Base-by-base conservation (phyloP, 2,888 invertebrate species). In the Hemithea aestivaria region DNA sequence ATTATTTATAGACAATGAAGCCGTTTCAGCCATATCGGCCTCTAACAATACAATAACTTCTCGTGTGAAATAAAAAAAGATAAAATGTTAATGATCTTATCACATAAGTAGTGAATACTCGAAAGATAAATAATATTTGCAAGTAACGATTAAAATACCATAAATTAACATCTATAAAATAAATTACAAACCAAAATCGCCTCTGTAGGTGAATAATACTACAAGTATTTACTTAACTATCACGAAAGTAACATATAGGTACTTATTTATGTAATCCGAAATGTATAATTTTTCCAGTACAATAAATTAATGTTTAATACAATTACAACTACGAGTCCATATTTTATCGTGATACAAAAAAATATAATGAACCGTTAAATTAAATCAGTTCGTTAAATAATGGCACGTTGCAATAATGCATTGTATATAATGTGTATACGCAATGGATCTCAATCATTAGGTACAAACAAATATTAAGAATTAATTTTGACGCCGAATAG, bases 391-490 rank as follows among this genome's bases (percentile, higher is more conserved):
- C 78, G 66, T 78, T 69, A 64, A 84, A n/a, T n/a, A n/a, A 85
- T 85, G 85, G 85, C 85, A 85, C 85, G 70, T 79, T 66, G 72
- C 77, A 78, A 75, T 73, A 64, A 77, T 82, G 80, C 82, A 79
- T 82, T 80, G 77, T 73, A 74, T 72, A 62, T 40, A 56, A n/a
- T n/a, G n/a, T n/a, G n/a, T n/a, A n/a, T n/a, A n/a, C n/a, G n/a
- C 58, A 58, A 73, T 73, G 71, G 65, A 73, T 74, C 67, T 62
- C 64, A 64, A 53, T 66, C 55, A 60, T 66, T 57, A 46, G 5
- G 46, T 53, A 30, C 25, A 33, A 57, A 55, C 54, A 60, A 61
- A 72, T 62, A 68, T 65, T n/a, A 73, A 55, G 67, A 36, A 73
- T 75, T 48, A 87, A 85, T 84, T 87, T 88, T 75, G 84, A 83